phyloP scores from a whole-genome alignment of 2,797 vertebrate genomes.

The Rhinophrynus dorsalis region DNA sequence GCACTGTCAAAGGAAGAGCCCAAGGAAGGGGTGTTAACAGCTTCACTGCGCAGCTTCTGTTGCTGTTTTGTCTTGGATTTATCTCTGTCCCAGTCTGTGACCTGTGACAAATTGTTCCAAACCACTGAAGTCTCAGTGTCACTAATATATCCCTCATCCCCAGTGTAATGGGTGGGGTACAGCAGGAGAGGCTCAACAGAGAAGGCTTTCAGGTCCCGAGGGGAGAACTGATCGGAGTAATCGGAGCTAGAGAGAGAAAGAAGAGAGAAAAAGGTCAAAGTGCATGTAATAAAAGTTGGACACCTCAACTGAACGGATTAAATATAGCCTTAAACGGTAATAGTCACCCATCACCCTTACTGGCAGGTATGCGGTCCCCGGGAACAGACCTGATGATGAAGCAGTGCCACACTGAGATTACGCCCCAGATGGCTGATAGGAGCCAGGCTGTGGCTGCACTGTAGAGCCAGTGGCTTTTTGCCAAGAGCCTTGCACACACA shows the following conservation, averaged over 20 bases:
- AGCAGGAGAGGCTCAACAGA: conserved; percentile 88
- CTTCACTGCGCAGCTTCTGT: conserved; percentile 80
- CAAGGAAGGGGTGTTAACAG: conserved; percentile 83
- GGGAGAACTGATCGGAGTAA: conserved; percentile 83
- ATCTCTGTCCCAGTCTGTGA: conserved; percentile 87
- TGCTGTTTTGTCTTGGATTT: conserved; percentile 86
- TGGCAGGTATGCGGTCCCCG: too few species aligned
- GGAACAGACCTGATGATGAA: too few species aligned
- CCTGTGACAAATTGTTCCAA: conserved; percentile 84
- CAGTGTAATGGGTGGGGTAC: conserved; percentile 91
- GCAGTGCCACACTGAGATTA: too few species aligned
- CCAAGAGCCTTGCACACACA: too few species aligned
- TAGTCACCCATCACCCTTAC: too few species aligned
- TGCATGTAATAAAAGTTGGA: too few species aligned
- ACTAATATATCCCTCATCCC: conserved; percentile 86
- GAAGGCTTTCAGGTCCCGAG: conserved; percentile 81
- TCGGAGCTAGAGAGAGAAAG: conserved; percentile 66
- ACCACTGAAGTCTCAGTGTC: conserved; percentile 92
- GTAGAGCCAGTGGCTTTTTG: too few species aligned
- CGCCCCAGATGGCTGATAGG: too few species aligned
- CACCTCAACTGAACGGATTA: too few species aligned
- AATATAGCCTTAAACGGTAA: too few species aligned
- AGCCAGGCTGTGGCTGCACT: too few species aligned
- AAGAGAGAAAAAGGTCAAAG: neutral
- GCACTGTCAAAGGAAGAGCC: conserved; percentile 84